Evolutionary conservation across 2,797 vertebrate genomes (phyloP).

Genomic region (Neostethus bicornis): DNA sequence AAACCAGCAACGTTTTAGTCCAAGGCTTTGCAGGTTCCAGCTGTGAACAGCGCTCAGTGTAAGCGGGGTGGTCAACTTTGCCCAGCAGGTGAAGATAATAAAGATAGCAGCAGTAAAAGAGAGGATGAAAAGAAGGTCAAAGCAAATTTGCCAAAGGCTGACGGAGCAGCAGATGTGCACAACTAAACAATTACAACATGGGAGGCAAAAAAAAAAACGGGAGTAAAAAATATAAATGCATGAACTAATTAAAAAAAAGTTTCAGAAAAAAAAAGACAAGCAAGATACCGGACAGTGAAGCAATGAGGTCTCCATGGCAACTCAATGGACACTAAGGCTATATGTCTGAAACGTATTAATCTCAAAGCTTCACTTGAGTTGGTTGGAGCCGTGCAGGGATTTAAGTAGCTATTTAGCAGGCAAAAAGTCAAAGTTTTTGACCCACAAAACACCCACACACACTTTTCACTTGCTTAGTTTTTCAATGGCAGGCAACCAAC

Average conservation of each 20-base stretch:
- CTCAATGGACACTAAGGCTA: too few species aligned
- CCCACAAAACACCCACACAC: too few species aligned
- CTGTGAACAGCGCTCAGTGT: constrained; percentile 33
- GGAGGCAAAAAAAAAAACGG: neutral
- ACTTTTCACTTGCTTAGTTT: too few species aligned
- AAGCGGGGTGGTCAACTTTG: constrained; percentile 48
- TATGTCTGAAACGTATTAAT: too few species aligned
- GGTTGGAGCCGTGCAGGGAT: too few species aligned
- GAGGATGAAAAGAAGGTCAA: constrained; percentile 46
- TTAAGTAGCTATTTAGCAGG: neutral
- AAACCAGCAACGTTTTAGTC: constrained; percentile 28
- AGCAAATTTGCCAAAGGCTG: constrained; percentile 34
- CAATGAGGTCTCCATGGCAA: too few species aligned
- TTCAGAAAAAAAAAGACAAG: too few species aligned
- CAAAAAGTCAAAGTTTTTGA: too few species aligned
- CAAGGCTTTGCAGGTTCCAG: constrained; percentile 26
- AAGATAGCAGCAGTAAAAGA: constrained; percentile 32
- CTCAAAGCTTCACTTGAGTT: too few species aligned
- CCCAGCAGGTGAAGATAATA: constrained; percentile 51
- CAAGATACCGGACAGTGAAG: neutral
- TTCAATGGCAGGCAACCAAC: too few species aligned
- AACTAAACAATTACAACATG: constrained; percentile 24
- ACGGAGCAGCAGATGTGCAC: constrained; percentile 20
- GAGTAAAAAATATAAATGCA: neutral
- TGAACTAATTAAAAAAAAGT: neutral